Evolutionary conservation across 2,113 vertebrate genomes (phyloP).

Genomic region (Colossoma macropomum): DNA sequence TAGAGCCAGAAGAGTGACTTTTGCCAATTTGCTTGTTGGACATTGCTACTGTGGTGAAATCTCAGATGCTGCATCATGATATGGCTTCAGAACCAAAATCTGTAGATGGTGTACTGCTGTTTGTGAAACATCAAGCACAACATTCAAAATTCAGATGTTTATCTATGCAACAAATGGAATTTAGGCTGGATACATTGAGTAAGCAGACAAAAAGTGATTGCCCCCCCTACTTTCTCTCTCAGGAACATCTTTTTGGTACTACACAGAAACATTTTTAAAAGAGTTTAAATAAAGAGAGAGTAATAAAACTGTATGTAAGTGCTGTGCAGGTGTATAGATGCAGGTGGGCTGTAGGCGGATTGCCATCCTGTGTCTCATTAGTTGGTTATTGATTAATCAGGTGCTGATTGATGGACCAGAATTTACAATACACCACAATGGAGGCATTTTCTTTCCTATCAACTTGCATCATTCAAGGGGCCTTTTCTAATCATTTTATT

Average conservation of each 20-base stretch:
- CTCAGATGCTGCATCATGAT: background rate
- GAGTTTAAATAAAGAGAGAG: too few species aligned
- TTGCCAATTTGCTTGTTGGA: background rate
- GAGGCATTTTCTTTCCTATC: background rate
- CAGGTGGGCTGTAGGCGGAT: too few species aligned
- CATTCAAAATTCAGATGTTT: background rate
- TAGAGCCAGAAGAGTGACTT: background rate
- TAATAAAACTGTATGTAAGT: too few species aligned
- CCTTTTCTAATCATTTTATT: too few species aligned
- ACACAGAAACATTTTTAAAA: too few species aligned
- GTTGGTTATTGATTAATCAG: background rate
- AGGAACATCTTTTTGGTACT: too few species aligned
- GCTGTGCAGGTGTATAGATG: too few species aligned
- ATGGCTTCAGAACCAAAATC: background rate
- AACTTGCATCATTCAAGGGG: too few species aligned
- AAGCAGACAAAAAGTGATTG: too few species aligned
- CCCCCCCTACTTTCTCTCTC: background rate
- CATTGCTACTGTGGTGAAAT: background rate
- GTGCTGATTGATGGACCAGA: background rate
- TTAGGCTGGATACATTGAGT: too few species aligned
- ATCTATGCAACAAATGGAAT: background rate
- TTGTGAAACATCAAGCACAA: background rate
- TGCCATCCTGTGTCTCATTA: background rate
- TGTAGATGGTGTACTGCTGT: background rate
- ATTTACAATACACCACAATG: background rate